Conservation (phyloP, 2,797 vertebrate species). For the Limnodromus scolopaceus region DNA sequence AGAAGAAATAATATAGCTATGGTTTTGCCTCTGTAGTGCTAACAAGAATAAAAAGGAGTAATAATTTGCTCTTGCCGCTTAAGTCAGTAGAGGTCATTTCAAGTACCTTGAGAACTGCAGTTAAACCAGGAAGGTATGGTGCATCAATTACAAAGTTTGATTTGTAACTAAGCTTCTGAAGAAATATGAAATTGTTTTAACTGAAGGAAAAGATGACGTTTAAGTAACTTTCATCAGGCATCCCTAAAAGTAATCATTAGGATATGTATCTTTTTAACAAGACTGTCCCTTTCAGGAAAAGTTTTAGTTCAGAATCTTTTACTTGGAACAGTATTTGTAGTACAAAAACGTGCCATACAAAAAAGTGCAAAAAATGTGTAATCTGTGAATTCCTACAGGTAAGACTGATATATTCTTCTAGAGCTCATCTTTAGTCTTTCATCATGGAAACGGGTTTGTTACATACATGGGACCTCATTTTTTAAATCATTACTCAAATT, state of each 20-base stretch:
- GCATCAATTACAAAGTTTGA: background rate
- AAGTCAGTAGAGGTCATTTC: background rate
- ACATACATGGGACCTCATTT: background rate
- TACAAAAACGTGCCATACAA: background rate
- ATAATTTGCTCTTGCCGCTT: background rate
- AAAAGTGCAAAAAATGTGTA: background rate
- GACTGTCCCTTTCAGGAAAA: background rate
- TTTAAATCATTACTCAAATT: background rate
- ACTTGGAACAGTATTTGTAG: background rate
- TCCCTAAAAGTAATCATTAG: background rate
- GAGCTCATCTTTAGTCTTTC: background rate
- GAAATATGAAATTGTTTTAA: background rate
- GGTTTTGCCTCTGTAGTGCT: background rate
- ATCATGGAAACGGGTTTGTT: background rate
- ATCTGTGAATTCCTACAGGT: background rate
- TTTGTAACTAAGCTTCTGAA: background rate
- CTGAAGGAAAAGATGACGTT: background rate
- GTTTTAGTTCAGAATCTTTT: background rate
- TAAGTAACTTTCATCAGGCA: background rate
- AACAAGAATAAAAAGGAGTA: background rate
- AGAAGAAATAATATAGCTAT: background rate
- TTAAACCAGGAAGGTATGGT: background rate
- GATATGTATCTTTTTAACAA: background rate
- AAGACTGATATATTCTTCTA: background rate
- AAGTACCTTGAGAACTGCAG: background rate